Evolutionary conservation across 2,888 invertebrate genomes (phyloP).

Genomic region (Crossocerus cetratus): DNA sequence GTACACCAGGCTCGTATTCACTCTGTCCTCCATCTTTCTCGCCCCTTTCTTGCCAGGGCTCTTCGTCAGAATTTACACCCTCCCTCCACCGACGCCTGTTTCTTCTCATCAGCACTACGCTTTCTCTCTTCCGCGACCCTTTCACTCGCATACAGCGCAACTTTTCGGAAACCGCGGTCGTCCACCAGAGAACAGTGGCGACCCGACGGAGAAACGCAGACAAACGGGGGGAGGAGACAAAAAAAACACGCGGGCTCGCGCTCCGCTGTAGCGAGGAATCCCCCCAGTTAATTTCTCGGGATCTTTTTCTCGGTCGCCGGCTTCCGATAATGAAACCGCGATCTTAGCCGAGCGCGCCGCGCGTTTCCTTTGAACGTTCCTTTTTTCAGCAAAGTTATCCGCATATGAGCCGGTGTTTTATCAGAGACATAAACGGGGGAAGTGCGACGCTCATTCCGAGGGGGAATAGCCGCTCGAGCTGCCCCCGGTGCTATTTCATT

Average conservation of each 20-base stretch:
- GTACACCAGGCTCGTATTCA: conserved; percentile 15
- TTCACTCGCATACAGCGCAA: not conserved
- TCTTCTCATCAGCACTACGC: not conserved
- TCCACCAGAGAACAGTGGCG: not conserved
- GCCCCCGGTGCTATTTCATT: not conserved
- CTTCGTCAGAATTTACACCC: not conserved
- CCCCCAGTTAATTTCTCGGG: not conserved
- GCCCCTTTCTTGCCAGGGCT: not conserved
- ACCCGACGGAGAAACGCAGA: too few relatives aligned
- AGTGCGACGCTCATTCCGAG: not conserved
- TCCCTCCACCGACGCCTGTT: not conserved
- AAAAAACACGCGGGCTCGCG: not conserved
- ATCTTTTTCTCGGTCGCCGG: not conserved
- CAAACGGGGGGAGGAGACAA: too few relatives aligned
- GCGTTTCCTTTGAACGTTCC: too few relatives aligned
- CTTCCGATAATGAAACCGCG: too few relatives aligned
- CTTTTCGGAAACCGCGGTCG: conserved; percentile 4
- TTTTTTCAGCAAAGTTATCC: too few relatives aligned
- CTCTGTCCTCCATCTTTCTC: not conserved
- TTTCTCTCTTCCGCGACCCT: conserved; percentile 8
- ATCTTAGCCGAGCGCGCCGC: too few relatives aligned
- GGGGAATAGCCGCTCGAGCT: not conserved
- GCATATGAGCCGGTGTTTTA: too few relatives aligned
- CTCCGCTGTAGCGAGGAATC: not conserved
- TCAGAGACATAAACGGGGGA: not conserved